Base-by-base conservation (phyloP, 2,113 vertebrate species). In the Eptatretus burgeri region DNA sequence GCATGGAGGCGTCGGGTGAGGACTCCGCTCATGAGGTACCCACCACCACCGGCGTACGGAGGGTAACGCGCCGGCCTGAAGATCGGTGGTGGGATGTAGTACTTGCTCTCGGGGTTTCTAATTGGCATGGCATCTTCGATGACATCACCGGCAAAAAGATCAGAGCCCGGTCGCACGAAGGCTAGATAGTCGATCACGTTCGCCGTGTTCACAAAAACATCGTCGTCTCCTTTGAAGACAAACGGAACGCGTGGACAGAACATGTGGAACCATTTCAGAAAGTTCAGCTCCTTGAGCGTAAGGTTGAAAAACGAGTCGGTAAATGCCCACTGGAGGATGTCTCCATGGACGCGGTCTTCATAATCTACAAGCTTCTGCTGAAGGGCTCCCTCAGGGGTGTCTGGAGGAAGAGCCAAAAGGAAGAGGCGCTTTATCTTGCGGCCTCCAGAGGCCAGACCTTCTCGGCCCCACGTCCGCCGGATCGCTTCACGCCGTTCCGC, bases 271-370 rank as follows among this genome's bases (percentile, higher is more conserved):
- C 91, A 98, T 72, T 86, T 93, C 51, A 98, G 77, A 73, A 98
- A 98, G 71, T 93, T 82, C 9, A 80, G 82, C 69, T 98, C 91
- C 68, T 98, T 98, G 14, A 98, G 82, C 1, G 91, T 98, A 64
- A 98, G 79, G 73, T 98, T 98, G 77, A 94, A 95, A 72, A 98
- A 98, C 64, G 77, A 88, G 68, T 98, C 91, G 41, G 83, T 70
- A 66, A 98, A 98, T 74, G 87, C 80, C 91, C 91, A 98, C 69
- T 98, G 87, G 63, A 98, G 74, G 64, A 98, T 85, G 68, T 98
- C 91, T 0, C 77, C 66, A 0, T 84, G 93, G 66, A 94, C 85
- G 51, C 74, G 74, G 72, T 93, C 78, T 71, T 98, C 91, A 0
- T 81, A 94, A 73, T 87, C 80, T 69, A 98, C 74, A 8, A 98